Conservation (phyloP, 1,140 invertebrate genomes). For the Propsilocerus akamusi region DNA sequence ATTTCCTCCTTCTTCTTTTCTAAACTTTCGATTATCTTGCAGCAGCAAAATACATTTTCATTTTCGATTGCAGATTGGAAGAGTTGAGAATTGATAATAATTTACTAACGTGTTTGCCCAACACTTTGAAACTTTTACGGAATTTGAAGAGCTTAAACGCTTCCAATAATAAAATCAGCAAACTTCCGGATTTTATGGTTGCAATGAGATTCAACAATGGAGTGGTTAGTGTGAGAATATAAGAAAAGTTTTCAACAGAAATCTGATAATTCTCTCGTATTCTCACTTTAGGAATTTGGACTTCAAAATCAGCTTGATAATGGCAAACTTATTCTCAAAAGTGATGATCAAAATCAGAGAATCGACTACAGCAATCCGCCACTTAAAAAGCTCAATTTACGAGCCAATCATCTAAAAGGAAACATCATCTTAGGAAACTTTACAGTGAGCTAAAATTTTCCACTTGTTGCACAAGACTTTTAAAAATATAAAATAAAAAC, state of each 20-base stretch:
- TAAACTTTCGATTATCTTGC: background rate
- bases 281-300: background rate
- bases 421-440: slow-evolving; percentile 69
- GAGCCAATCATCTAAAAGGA: slow-evolving; percentile 56
- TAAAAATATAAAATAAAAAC: slow-evolving; percentile 5
- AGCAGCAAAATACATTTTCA: background rate
- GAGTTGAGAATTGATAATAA: slow-evolving; percentile 51
- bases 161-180: slow-evolving; percentile 34
- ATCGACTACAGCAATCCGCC: slow-evolving; percentile 17
- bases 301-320: background rate
- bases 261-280: too few relatives aligned
- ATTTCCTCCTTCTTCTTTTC: slow-evolving; percentile 3
- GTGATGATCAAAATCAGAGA: background rate
- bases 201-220: slow-evolving; percentile 13
- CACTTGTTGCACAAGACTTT: slow-evolving; percentile 3
- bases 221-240: background rate
- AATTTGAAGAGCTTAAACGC: slow-evolving; percentile 36
- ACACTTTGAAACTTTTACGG: slow-evolving; percentile 32
- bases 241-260: background rate
- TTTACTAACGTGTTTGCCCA: slow-evolving; percentile 39
- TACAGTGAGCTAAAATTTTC: slow-evolving; percentile 35
- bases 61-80: slow-evolving; percentile 32
- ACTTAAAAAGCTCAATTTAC: slow-evolving; percentile 48
- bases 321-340: background rate
- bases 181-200: slow-evolving; percentile 27